Base-by-base conservation (phyloP, 2,797 vertebrate species). In the Sebastes steindachneri region DNA sequence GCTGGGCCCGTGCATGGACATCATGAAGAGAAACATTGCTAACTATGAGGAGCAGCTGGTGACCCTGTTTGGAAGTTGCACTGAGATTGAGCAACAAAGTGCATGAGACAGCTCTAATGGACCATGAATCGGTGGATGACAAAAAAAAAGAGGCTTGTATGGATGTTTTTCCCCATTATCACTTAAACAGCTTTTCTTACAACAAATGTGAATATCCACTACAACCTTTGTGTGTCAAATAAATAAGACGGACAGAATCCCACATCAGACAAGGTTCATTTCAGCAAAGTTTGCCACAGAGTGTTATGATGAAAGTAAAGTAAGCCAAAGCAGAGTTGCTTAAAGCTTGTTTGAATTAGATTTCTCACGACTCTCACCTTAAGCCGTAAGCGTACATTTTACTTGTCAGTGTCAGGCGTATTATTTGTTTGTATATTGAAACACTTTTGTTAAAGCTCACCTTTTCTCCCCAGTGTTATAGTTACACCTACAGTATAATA, bases 21-120 rank as follows among this genome's bases (percentile, higher is more conserved):
- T 99, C 95, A 99, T 99, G 98, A 99, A 99, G 96, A 97, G 99
- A 86, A 99, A 99, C 95, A 99, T 99, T 91, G 96, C 97, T 59
- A 99, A 99, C 94, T 99, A 99, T 75, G 98, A 99, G 92, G 99
- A 99, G 90, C 99, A 99, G 87, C 96, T 99, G 86, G 96, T 98
- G 81, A 96, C 96, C 85, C 94, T 99, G 85, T 99, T 99, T 95
- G 97, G 97, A 93, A 96, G 97, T 95, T 97, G 98, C 92, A 97
- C 97, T 95, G 98, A 97, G 95, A 98, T 98, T 93, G 94, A 97
- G 1, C 97, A 98, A 86, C 93, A 96, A 88, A 97, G 92, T 95
- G 96, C 96, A 95, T 98, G 96, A 95, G 92, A 90, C 45, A 73
- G 54, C 86, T 89, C 91, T 92, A 94, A 93, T 93, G 93, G 90